phyloP scores from a whole-genome alignment of 1,140 invertebrate genomes.

The Cyrtorhinus lividipennis region DNA sequence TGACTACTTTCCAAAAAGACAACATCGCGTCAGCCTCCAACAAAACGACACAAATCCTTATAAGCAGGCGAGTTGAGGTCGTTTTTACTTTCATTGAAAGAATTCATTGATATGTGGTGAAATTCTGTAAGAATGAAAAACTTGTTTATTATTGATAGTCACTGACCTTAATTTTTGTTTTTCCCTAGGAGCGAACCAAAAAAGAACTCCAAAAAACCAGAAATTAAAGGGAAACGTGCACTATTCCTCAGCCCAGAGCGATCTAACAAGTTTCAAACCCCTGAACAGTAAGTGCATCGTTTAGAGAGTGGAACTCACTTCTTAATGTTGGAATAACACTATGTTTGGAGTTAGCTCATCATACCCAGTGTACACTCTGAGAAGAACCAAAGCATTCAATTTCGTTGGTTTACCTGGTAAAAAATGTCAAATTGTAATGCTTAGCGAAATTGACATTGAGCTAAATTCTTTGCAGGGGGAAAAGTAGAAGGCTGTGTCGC shows the following conservation, averaged over 20 bases:
- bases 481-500: neutral
- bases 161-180: neutral
- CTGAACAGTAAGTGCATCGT: neutral
- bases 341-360: neutral
- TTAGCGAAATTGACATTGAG: too few species aligned
- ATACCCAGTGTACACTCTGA: too few species aligned
- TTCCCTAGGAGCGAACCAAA: neutral
- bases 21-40: neutral
- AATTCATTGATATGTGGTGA: neutral
- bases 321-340: neutral
- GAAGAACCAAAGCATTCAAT: too few species aligned
- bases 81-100: neutral
- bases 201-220: neutral
- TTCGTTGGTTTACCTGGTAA: too few species aligned
- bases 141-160: neutral
- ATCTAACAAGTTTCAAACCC: neutral
- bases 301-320: neutral
- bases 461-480: neutral
- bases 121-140: neutral
- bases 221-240: neutral
- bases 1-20: conserved; percentile 2
- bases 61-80: neutral
- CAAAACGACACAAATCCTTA: neutral
- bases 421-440: too few species aligned
- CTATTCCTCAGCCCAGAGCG: neutral